These are phyloP conservation scores for Phaonia tiefii DNA, from an alignment of 2,888 invertebrate species.

Conservation along the genomic window DNA sequence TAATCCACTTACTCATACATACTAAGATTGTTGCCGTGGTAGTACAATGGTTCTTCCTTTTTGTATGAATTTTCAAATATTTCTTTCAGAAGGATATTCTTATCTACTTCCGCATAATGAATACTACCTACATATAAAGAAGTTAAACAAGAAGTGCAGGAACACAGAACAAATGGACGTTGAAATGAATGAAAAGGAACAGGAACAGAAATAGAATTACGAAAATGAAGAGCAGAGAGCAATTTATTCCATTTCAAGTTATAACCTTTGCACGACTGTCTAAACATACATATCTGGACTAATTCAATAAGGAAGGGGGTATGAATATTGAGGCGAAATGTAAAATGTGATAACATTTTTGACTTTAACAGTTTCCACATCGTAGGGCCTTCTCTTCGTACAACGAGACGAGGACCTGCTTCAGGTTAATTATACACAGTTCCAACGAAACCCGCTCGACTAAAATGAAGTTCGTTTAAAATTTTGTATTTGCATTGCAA, in stretches of 20 bases:
- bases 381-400: too few relatives aligned
- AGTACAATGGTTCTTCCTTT: constrained; percentile 33
- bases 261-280: constrained; percentile 50
- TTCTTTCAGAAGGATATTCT: constrained; percentile 50
- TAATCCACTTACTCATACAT: constrained; percentile 1
- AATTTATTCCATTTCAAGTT: constrained; percentile 60
- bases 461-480: too few relatives aligned
- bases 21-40: neutral
- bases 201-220: constrained; percentile 12
- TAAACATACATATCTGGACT: constrained; percentile 25
- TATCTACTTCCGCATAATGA: constrained; percentile 63
- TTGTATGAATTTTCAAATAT: constrained; percentile 33
- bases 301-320: too few relatives aligned
- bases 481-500: too few relatives aligned
- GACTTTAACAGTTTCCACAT: too few relatives aligned
- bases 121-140: constrained; percentile 30
- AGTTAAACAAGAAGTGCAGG: constrained; percentile 34
- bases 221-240: constrained; percentile 30
- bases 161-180: constrained; percentile 35
- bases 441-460: too few relatives aligned
- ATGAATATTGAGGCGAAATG: too few relatives aligned
- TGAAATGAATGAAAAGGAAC: constrained; percentile 46
- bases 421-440: too few relatives aligned
- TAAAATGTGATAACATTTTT: too few relatives aligned
- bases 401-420: too few relatives aligned